Evolutionary conservation across 2,113 vertebrate species (phyloP).

Genomic region (Lasiurus borealis): DNA sequence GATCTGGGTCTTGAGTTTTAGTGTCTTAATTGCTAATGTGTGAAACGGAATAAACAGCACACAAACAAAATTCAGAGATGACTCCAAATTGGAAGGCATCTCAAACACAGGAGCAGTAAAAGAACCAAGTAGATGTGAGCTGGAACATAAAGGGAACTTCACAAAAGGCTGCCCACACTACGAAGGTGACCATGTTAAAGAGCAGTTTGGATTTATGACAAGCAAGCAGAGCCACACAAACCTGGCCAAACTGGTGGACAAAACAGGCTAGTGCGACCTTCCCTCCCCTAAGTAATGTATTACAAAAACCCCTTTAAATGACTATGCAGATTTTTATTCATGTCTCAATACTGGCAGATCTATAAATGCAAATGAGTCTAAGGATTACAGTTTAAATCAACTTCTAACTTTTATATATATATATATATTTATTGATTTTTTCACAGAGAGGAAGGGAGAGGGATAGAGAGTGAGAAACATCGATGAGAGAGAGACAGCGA

Average conservation of each 20-base stretch:
- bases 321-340: background rate
- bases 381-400: background rate
- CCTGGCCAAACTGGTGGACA: background rate
- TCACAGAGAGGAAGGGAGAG: too few relatives aligned
- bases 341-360: background rate
- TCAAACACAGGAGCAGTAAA: constrained; percentile 45
- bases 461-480: too few relatives aligned
- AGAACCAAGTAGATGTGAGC: background rate
- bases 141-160: background rate
- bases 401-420: background rate
- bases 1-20: constrained; percentile 71
- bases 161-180: background rate
- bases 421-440: too few relatives aligned
- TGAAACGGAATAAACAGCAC: constrained; percentile 64
- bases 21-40: constrained; percentile 77
- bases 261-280: background rate
- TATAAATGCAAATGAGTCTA: background rate
- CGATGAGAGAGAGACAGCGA: too few relatives aligned
- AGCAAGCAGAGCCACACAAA: background rate
- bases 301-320: constrained; percentile 25
- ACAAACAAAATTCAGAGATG: constrained; percentile 70
- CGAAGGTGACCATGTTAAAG: background rate
- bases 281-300: background rate
- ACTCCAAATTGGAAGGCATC: background rate
- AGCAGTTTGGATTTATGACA: background rate